Conservation (phyloP, 2,888 invertebrate species). For the Rhagonycha lutea region DNA sequence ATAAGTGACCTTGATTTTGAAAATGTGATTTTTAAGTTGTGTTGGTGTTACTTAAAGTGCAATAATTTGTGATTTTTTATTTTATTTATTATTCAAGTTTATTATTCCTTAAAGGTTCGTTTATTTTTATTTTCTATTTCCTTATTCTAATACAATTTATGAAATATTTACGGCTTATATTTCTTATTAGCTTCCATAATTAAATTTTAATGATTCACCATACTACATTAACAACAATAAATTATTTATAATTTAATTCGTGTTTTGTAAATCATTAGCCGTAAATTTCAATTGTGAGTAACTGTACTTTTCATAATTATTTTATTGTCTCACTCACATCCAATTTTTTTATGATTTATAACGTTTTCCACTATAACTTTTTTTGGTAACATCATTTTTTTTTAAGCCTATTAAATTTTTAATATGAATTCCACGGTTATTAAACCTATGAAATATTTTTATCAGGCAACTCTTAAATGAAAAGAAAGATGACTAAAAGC, state of each 20-base stretch:
- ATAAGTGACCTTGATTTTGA: conserved; percentile 6
- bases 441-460: not conserved
- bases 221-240: not conserved
- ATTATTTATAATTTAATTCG: not conserved
- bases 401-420: not conserved
- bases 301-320: not conserved
- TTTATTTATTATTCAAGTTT: not conserved
- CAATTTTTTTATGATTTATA: not conserved
- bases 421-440: not conserved
- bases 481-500: no score
- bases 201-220: not conserved
- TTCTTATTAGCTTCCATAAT: not conserved
- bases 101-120: not conserved
- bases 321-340: not conserved
- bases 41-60: not conserved
- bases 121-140: not conserved
- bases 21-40: not conserved
- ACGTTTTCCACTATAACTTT: not conserved
- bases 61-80: conserved; percentile 5
- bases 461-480: no score
- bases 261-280: conserved; percentile 2
- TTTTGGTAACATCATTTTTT: not conserved
- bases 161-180: not conserved
- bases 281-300: not conserved
- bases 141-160: not conserved